Base-by-base conservation (phyloP, 2,888 invertebrate genomes). In the Drosophila merina region DNA sequence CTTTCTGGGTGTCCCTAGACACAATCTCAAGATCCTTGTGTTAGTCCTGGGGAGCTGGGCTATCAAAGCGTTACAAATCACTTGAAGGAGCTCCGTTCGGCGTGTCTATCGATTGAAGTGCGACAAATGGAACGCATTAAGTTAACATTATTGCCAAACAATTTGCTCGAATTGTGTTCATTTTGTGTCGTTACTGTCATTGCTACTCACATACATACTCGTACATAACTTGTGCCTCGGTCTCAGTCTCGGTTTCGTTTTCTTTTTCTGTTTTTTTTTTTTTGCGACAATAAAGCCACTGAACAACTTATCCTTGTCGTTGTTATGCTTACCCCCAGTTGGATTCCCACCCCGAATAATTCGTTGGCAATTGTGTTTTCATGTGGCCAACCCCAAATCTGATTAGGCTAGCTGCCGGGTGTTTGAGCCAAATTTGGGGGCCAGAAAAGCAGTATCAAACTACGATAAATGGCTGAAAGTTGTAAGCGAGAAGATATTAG, bases 101-200 rank as follows among this genome's bases (percentile, higher is more conserved):
- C 86, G 76, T 85, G 84, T 87, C 72, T 82, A 79, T 88, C 86
- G 72, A 75, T 79, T 73, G 74, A 69, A 74, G 76, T 83, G 86
- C 86, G 84, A 88, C 86, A 83, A 88, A 86, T 86, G 88, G 86
- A 88, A 86, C 75, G 77, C 88, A 83, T 83, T 83, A 86, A 74
- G 86, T 79, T 81, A 83, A 83, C 83, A 88, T 83, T 86, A 83
- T 83, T 88, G 88, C 86, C 83, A 83, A 88, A 79, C 88, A 83
- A 83, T 88, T 83, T 88, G 86, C 71, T 86, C 57, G 50, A 86
- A 88, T 75, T 86, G 88, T 83, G 86, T 88, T 83, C 88, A 88
- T 83, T 88, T 83, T 79, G 74, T 81, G 81, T 73, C 81, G 74
- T 72, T 74, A 63, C 77, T 68, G 64, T 64, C 64, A 67, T 40